A percentile compares a stretch with the other conserved stretches of the same genome.
Evolutionary conservation across 2,888 invertebrate species (phyloP).

Genomic region (Villa cingulata): DNA sequence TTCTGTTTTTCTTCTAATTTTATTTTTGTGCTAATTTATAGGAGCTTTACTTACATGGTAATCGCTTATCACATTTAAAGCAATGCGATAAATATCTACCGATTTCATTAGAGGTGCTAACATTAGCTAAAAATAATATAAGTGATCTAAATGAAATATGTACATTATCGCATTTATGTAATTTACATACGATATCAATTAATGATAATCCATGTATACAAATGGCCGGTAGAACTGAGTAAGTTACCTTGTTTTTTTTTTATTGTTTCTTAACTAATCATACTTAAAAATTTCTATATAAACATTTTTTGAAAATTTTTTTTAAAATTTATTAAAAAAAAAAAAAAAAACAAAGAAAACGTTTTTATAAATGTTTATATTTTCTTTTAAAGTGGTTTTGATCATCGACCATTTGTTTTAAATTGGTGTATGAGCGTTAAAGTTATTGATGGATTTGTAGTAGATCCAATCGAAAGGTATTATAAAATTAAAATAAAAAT

Average conservation of each 20-base stretch:
- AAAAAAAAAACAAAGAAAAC: no score
- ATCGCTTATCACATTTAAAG: conserved; percentile 66
- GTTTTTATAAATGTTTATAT: not conserved
- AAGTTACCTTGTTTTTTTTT: no score
- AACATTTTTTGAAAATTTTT: not conserved
- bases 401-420: conserved; percentile 82
- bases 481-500: not conserved
- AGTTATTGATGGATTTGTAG: conserved; percentile 75
- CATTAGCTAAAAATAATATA: conserved; percentile 70
- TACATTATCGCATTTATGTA: conserved; percentile 59
- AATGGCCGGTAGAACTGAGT: conserved; percentile 64
- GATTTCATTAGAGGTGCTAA: conserved; percentile 54
- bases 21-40: no score
- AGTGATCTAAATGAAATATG: conserved; percentile 76
- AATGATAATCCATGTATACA: conserved; percentile 78
- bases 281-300: no score
- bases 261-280: no score
- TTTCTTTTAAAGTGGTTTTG: conserved; percentile 55
- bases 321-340: not conserved
- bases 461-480: conserved; percentile 78
- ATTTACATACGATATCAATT: conserved; percentile 68
- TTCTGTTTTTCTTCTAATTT: no score
- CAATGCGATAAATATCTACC: conserved; percentile 77
- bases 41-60: conserved; percentile 75
- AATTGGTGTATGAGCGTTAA: conserved; percentile 87